Conservation (phyloP, 1,140 invertebrate species). For the Zaprionus capensis region DNA sequence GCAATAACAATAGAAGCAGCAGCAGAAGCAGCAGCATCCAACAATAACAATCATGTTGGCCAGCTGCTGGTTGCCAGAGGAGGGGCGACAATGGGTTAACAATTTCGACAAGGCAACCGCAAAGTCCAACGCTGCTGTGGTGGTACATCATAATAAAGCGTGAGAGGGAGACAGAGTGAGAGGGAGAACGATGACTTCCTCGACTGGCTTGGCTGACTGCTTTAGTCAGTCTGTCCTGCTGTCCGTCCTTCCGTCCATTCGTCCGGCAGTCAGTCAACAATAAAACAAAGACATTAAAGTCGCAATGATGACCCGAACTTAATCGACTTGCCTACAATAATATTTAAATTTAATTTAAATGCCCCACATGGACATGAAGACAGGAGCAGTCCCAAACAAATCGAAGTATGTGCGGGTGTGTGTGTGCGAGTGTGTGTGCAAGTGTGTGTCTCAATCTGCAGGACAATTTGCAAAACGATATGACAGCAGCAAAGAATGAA, state of each 20-base stretch:
- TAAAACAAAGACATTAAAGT: constrained; percentile 79
- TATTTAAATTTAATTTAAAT: constrained; percentile 84
- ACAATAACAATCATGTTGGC: constrained; percentile 44
- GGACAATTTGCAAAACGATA: constrained; percentile 73
- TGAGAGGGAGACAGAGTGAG: constrained; percentile 1
- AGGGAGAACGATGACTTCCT: constrained; percentile 15
- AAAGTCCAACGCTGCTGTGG: constrained; percentile 48
- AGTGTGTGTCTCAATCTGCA: constrained; percentile 61
- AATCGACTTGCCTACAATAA: constrained; percentile 82
- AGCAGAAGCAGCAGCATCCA: constrained; percentile 26
- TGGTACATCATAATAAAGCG: constrained; percentile 62
- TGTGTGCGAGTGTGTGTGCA: constrained; percentile 1
- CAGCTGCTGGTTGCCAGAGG: not conserved
- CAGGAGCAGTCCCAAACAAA: constrained; percentile 58
- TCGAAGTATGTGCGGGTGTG: constrained; percentile 50
- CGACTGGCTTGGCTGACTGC: not conserved
- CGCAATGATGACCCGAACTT: constrained; percentile 75
- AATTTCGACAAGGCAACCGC: constrained; percentile 28
- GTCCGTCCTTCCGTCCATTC: not conserved
- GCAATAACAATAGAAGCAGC: constrained; percentile 58
- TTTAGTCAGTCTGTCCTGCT: not conserved
- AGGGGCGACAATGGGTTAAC: constrained; percentile 2
- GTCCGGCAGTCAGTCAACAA: constrained; percentile 50
- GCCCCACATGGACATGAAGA: constrained; percentile 76
- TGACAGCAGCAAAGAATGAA: constrained; percentile 1